These are phyloP conservation scores for Uropsilus gracilis DNA, from an alignment of 2,113 vertebrate genomes.

Conservation along the genomic window DNA sequence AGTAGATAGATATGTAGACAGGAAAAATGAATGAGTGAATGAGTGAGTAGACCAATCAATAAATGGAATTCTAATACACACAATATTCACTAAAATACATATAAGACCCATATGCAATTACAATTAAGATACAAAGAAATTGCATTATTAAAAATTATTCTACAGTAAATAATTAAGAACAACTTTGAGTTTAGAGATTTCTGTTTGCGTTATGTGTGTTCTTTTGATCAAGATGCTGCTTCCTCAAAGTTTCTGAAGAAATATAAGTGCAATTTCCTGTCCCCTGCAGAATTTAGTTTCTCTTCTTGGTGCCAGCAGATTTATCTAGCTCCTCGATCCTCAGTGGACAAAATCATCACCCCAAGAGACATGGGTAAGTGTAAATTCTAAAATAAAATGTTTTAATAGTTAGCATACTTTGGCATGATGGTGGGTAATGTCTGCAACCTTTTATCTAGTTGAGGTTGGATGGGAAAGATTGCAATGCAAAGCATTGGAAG, in stretches of 20 bases:
- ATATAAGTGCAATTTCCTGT: constrained; percentile 83
- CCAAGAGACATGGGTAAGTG: constrained; percentile 77
- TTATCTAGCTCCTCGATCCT: not conserved
- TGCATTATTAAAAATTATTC: not conserved
- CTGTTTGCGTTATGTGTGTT: not conserved
- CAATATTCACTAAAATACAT: not conserved
- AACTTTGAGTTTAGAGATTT: constrained; percentile 4
- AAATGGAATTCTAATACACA: not conserved
- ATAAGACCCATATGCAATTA: not conserved
- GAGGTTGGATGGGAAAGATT: not conserved
- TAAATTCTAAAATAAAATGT: not conserved
- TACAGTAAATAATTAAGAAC: constrained; percentile 3
- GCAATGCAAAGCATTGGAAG: not conserved
- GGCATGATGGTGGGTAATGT: not conserved
- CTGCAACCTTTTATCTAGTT: not conserved
- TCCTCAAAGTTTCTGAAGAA: constrained; percentile 75
- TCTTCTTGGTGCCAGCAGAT: constrained; percentile 65
- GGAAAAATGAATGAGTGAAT: not conserved
- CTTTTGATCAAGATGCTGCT: constrained; percentile 35
- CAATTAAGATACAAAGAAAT: constrained; percentile 33
- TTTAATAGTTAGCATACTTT: not conserved
- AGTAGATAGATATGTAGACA: not conserved
- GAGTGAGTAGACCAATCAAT: not conserved
- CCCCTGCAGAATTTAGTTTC: constrained; percentile 65
- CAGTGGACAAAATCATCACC: not conserved